These are phyloP conservation scores for Coreoperca whiteheadi DNA, from an alignment of 2,113 vertebrate genomes.

Conservation along the genomic window DNA sequence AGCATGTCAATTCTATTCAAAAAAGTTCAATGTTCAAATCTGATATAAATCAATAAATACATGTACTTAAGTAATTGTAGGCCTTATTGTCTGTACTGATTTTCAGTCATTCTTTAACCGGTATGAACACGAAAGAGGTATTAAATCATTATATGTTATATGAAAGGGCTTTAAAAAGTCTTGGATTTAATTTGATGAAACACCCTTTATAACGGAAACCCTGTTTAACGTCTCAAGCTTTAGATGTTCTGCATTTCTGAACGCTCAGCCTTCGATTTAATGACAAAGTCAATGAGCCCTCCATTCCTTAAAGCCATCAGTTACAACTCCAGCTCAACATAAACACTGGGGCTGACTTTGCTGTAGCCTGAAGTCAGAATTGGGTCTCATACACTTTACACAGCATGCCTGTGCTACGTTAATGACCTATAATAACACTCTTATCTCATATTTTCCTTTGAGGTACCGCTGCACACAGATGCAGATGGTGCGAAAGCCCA, in stretches of 20 bases:
- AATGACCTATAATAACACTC: conserved; percentile 37
- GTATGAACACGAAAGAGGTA: background rate
- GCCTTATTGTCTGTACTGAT: background rate
- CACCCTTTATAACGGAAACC: background rate
- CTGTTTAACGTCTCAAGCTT: background rate
- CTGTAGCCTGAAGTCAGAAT: background rate
- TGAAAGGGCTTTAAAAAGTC: background rate
- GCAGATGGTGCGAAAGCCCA: conserved; percentile 8
- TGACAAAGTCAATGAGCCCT: background rate
- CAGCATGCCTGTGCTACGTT: conserved; percentile 11
- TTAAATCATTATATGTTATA: background rate
- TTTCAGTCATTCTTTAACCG: background rate
- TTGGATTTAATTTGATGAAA: background rate
- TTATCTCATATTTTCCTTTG: conserved; percentile 60
- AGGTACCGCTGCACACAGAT: conserved; percentile 6
- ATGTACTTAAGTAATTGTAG: background rate
- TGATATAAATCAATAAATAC: background rate
- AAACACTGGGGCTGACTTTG: conserved; percentile 4
- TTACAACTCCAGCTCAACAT: background rate
- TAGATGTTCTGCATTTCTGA: background rate
- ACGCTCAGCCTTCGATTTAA: background rate
- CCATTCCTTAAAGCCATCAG: background rate
- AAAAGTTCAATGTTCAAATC: background rate
- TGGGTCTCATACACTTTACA: conserved; percentile 13
- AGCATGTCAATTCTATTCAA: background rate